Percentiles rank a stretch among this genome's conserved stretches.
Evolutionary conservation across 2,113 vertebrate genomes (phyloP).

Genomic region (Tragelaphus strepsiceros): DNA sequence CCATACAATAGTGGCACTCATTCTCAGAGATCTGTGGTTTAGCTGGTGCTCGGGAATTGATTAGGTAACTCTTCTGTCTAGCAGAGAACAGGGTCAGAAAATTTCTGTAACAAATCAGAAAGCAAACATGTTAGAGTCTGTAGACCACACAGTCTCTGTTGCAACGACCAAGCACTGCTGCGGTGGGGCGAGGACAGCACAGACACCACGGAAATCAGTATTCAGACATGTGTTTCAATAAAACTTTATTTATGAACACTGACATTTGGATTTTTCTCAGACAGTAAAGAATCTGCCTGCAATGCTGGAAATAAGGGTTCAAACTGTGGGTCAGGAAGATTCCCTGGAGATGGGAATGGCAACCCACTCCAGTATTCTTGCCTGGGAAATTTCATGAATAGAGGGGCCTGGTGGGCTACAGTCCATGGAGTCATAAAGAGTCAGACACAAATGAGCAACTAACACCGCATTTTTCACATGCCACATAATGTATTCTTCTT

Average conservation of each 20-base stretch:
- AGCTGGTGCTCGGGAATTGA: not conserved
- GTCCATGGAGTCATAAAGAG: not conserved
- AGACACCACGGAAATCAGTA: not conserved
- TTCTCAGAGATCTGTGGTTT: not conserved
- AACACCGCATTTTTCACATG: not conserved
- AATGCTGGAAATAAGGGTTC: not conserved
- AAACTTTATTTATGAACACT: not conserved
- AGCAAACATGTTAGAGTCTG: not conserved
- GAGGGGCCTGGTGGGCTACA: not conserved
- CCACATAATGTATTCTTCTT: not conserved
- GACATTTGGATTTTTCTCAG: not conserved
- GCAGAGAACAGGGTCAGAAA: not conserved
- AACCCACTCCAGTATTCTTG: not conserved
- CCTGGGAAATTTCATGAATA: not conserved
- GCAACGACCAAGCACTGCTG: not conserved
- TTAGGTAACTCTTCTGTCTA: not conserved
- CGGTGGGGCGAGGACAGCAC: no score
- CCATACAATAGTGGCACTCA: accelerated
- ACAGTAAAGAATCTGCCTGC: not conserved
- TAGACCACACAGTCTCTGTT: not conserved
- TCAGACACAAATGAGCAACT: not conserved
- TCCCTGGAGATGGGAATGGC: not conserved
- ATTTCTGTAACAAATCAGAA: not conserved
- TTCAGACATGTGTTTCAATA: not conserved
- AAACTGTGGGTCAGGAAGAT: not conserved